Evolutionary conservation across 2,888 invertebrate genomes (phyloP), one percentile per base, ranked within the genome.

Genomic region (Pinctada fucata): DNA sequence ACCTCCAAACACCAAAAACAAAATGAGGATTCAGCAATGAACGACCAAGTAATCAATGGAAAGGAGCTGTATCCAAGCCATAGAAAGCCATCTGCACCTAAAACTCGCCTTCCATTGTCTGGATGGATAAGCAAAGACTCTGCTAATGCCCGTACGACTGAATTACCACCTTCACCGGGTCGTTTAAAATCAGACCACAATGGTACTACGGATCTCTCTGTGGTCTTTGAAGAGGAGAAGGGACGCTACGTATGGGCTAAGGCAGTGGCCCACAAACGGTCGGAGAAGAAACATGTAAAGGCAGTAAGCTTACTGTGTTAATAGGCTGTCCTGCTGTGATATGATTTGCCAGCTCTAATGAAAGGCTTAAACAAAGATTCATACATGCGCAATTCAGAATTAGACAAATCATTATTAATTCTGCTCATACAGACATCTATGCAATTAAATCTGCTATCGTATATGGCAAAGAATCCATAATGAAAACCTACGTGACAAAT

Each of bases 191-290:
- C 58, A 10, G 58, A 58, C 13, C 58, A 58, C 13, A 58, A 10
- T 58, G 58, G 58, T 10, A 6, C 6, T 6, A 58, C 58, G 13
- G 58, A 58, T 58, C 13, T 58, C 8, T 58, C 58, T 58, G 58
- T 58, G 6, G 58, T 58, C 8, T 6, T 58, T 10, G 58, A 58
- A 13, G 58, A 58, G 1, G 58, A 58, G 58, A 58, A 6, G 13
- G 58, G 13, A 58, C 58, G 8, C 58, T 10, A 58, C 6, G 72
- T 72, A 47, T 72, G 72, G 72, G 58, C 51, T 49, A 72, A 72
- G 58, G 51, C 72, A 13, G 52, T 72, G 47, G 72, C n/a, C 45
- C 72, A 72, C 47, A 72, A 72, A 58, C 69, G 69, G 69, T 31
- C 31, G 31, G 31, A 31, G 31, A 31, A 31, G 31, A 31, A 31